These are phyloP conservation scores for Cremastinae sp. DNA, from an alignment of 2,888 invertebrate genomes.

Conservation along the genomic window DNA sequence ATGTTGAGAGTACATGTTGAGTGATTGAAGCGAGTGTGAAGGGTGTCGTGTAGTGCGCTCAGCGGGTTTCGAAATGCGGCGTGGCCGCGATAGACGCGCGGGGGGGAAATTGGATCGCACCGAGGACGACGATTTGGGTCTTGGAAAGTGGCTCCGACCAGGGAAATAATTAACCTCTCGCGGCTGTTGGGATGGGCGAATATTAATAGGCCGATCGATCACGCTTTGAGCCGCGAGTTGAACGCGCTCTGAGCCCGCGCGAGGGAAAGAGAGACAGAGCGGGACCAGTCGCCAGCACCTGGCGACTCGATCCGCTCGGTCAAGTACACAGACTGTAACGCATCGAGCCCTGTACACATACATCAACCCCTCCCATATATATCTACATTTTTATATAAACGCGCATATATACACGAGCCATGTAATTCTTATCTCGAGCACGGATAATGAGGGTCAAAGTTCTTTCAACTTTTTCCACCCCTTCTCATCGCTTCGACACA, in stretches of 20 bases:
- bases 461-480: constrained; percentile 25
- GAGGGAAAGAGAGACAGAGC: constrained; percentile 5
- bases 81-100: no score
- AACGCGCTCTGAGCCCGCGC: constrained; percentile 44
- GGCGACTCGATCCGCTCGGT: constrained; percentile 60
- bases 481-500: constrained; percentile 1
- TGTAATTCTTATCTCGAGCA: constrained; percentile 28
- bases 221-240: constrained; percentile 59
- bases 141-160: constrained; percentile 53
- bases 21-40: no score
- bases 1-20: neutral
- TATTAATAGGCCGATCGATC: constrained; percentile 67
- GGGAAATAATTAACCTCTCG: constrained; percentile 61
- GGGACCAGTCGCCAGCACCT: constrained; percentile 39
- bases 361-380: no score
- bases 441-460: constrained; percentile 38
- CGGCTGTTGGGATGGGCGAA: constrained; percentile 62
- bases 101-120: constrained; percentile 60
- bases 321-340: constrained; percentile 43
- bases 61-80: no score
- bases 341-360: neutral
- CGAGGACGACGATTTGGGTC: constrained; percentile 60
- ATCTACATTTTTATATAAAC: no score
- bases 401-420: constrained; percentile 2
- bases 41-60: no score